Evolutionary conservation across 2,797 vertebrate genomes (phyloP).

Genomic region (Malacoraja senta): DNA sequence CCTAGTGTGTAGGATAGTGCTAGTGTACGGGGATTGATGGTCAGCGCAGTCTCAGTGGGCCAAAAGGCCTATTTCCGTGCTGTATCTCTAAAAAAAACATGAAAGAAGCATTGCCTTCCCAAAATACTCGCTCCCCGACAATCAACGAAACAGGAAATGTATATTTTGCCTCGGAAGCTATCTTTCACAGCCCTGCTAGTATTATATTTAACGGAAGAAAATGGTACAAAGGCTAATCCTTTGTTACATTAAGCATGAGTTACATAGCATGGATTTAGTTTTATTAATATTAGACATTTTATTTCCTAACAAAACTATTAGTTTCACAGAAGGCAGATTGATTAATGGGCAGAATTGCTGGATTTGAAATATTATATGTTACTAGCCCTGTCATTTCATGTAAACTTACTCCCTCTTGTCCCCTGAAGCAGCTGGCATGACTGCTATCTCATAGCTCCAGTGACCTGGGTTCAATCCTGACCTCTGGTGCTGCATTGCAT

Average conservation of each 20-base stretch:
- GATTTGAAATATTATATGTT: background rate
- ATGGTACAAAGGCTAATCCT: background rate
- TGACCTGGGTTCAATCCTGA: no score
- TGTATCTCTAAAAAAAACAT: no score
- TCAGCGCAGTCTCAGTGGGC: no score
- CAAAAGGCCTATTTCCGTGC: no score
- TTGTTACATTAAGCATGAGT: background rate
- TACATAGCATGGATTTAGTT: background rate
- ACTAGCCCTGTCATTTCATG: background rate
- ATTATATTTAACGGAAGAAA: background rate
- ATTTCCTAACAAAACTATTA: background rate
- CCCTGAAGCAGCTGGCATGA: background rate
- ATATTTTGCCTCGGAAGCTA: background rate
- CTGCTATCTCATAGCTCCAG: no score
- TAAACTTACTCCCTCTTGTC: background rate
- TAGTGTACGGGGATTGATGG: no score
- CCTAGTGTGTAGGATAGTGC: no score
- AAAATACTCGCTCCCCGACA: background rate
- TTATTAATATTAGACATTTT: background rate
- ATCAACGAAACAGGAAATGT: slow-evolving; percentile 17
- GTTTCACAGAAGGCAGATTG: background rate
- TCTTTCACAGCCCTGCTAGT: background rate
- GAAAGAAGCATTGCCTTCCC: background rate
- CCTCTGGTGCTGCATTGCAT: no score
- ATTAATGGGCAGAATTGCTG: background rate